Base-by-base conservation (phyloP, 2,888 invertebrate species). In the Drosophila niveifrons region DNA sequence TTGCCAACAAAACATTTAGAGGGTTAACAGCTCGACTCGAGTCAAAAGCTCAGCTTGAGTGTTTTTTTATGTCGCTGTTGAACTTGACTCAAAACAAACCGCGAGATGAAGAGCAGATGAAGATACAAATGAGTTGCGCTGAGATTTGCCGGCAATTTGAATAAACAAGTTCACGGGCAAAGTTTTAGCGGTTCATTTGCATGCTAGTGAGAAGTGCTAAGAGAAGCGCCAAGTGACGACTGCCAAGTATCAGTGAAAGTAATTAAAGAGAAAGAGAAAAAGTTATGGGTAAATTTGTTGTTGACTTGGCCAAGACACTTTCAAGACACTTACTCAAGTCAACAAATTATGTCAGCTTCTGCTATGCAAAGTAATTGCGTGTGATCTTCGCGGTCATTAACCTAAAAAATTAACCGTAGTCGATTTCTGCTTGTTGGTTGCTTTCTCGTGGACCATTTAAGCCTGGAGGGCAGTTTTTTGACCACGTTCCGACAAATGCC, bases 161-260 rank as follows among this genome's bases (percentile, higher is more conserved):
- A 83, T 83, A 83, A 85, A 78, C 82, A 83, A 83, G 83, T 80
- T 82, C 80, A 85, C 70, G 82, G 82, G 65, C 81, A 80, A 85
- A 85, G 75, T 81, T 81, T 73, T 28, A 53, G 67, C 62, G 59
- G 55, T 66, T 66, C 57, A 81, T 85, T 85, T 79, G 82, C 82
- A 83, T 85, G 47, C 73, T 68, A 65, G 51, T 62, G 74, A 65
- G 65, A 71, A 67, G 58, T 53, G 72, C 46, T 51, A 47, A 47
- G 62, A 68, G 51, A 48, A 61, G 50, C 36, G 59, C 23, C 58
- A 41, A 41, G 13, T 18, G 46, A 18, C 36, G 44, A 52, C 29
- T 64, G 50, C 15, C 9, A 66, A 15, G 2, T 43, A 13, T 11
- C 15, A 31, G 85, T 81, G 85, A 83, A 83, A 83, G 83, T 83